Evolutionary conservation across 2,888 invertebrate species (phyloP), one percentile per base, ranked within the genome.

Genomic region (Lingula anatina): DNA sequence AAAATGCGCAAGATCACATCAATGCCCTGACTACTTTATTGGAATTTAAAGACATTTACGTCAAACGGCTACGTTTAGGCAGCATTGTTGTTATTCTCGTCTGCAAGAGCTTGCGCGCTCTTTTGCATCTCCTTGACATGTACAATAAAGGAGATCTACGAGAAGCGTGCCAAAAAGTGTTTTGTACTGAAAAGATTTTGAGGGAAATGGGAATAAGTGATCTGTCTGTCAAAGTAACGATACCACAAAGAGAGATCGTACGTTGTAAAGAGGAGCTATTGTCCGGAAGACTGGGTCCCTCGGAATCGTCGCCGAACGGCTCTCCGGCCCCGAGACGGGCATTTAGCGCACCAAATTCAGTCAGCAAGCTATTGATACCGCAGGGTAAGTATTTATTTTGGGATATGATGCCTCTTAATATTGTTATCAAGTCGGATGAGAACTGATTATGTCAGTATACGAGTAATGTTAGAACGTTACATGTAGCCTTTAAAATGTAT

Each of bases 41-140:
- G 36, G 44, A 47, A 24, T 41, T 54, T 35, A 31, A 40, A 15
- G 55, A 50, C 12, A 37, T 57, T 20, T 40, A 27, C 18, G 52
- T 55, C 3, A 43, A 42, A 25, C 46, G 45, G 9, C 45, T 57
- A 25, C 50, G 43, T 20, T 20, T 43, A 18, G 55, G 52, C 15
- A 53, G 51, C 26, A 26, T 57, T 9, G 37, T 44, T 25, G 36
- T 54, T 3, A 39, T 20, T 44, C 44, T 50, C 9, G 48, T 54
- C 15, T 60, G 60, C 44, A 51, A 48, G 35, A 54, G 49, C 31
- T 51, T 64, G 2, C 60, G 60, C 7, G 58, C 59, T 7, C 51
- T 64, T n/a, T 62, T 60, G 47, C 53, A 52, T 23, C 46, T 64
- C 4, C 52, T 59, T 24, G 58, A 59, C 37, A 55, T 49, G 40